Evolutionary conservation across 2,888 invertebrate species (phyloP).

Genomic region (Myathropa florea): DNA sequence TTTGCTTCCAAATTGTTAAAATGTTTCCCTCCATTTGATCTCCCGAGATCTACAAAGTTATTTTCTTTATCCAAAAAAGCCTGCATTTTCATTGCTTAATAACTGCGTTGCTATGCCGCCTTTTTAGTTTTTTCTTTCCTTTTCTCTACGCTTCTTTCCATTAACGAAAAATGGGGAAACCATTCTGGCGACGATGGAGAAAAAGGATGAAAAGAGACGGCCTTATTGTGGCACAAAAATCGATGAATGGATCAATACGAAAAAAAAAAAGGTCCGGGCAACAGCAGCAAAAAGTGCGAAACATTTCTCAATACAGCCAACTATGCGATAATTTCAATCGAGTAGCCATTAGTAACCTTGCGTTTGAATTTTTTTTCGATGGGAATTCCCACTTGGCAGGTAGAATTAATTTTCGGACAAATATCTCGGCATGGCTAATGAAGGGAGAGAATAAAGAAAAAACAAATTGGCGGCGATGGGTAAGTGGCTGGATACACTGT

Average conservation of each 20-base stretch:
- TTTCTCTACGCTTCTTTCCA: slow-evolving; percentile 39
- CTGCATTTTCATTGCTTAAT: slow-evolving; percentile 20
- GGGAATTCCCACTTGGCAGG: slow-evolving; percentile 1
- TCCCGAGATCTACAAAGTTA: not conserved
- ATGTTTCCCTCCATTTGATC: not conserved
- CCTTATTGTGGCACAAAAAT: slow-evolving; percentile 75
- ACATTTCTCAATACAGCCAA: not conserved
- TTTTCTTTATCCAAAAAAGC: not conserved
- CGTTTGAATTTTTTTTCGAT: slow-evolving; percentile 55
- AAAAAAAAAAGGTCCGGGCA: slow-evolving; percentile 59
- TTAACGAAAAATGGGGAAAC: slow-evolving; percentile 50
- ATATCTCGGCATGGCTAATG: not conserved
- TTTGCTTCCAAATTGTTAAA: not conserved
- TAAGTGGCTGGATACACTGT: slow-evolving; percentile 67
- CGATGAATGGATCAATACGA: slow-evolving; percentile 80
- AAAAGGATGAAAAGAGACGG: slow-evolving; percentile 19
- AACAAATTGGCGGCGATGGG: slow-evolving; percentile 70
- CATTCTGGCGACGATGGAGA: slow-evolving; percentile 35
- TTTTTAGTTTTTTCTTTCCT: slow-evolving; percentile 59
- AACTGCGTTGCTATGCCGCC: slow-evolving; percentile 70
- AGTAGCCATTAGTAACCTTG: slow-evolving; percentile 36
- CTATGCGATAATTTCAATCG: not conserved
- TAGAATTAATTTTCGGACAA: not conserved
- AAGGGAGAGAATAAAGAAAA: not conserved
- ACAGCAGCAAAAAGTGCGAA: not conserved